phyloP scores from a whole-genome alignment of 2,888 invertebrate genomes.

The Anagyrus pseudococci region DNA sequence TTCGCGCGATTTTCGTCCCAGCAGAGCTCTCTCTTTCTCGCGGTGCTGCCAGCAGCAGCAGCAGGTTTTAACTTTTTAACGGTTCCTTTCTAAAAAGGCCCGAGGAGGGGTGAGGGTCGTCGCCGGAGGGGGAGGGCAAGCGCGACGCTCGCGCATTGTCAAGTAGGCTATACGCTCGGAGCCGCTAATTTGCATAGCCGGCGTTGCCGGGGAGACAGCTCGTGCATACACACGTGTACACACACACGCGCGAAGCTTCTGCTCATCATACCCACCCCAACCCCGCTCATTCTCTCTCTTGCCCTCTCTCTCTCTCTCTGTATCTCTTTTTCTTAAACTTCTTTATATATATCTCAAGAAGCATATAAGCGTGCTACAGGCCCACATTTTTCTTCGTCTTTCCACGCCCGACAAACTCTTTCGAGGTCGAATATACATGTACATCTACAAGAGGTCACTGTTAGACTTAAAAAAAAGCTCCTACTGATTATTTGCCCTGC shows the following conservation, averaged over 20 bases:
- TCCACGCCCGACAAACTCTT: too few species aligned
- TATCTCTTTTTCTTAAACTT: too few species aligned
- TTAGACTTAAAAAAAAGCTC: too few species aligned
- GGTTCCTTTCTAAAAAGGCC: constrained; percentile 52
- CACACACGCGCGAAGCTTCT: constrained; percentile 40
- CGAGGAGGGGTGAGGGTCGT: constrained; percentile 42
- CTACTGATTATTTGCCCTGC: too few species aligned
- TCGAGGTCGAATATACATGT: too few species aligned
- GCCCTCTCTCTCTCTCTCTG: not conserved
- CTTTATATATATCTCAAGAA: too few species aligned
- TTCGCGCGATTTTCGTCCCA: constrained; percentile 18
- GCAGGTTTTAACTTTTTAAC: constrained; percentile 61
- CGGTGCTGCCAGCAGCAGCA: constrained; percentile 36
- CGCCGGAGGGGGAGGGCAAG: too few species aligned
- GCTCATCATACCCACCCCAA: constrained; percentile 19
- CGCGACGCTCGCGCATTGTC: constrained; percentile 48
- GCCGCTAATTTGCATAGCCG: constrained; percentile 59
- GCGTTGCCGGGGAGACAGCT: constrained; percentile 49
- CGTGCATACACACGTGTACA: not conserved
- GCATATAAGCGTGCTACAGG: too few species aligned
- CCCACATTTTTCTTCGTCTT: too few species aligned
- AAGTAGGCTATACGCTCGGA: constrained; percentile 51
- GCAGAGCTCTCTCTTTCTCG: too few species aligned
- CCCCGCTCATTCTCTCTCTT: constrained; percentile 15
- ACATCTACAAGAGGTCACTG: too few species aligned